Percentiles rank a stretch among this genome's conserved stretches.
phyloP scores from a whole-genome alignment of 2,888 invertebrate genomes.

The Drosophila pullipes region DNA sequence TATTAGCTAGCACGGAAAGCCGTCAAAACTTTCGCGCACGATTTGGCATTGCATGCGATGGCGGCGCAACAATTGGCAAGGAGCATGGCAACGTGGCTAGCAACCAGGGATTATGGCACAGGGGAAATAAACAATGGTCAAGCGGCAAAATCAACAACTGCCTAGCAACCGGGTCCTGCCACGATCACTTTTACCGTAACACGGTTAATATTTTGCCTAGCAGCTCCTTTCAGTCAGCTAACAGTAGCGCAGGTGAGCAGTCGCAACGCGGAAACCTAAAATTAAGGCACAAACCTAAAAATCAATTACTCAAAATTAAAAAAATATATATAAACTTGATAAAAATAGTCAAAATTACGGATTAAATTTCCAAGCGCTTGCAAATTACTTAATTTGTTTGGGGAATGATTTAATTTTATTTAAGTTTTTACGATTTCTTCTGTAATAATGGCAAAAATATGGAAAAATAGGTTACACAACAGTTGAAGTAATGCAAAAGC shows the following conservation, averaged over 20 bases:
- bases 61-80: conserved; percentile 60
- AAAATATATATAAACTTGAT: neutral
- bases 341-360: neutral
- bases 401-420: neutral
- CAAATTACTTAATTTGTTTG: neutral
- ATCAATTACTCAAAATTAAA: neutral
- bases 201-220: conserved; percentile 27
- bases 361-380: neutral
- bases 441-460: neutral
- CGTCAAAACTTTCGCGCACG: conserved; percentile 37
- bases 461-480: conserved; percentile 42
- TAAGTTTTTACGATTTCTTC: neutral
- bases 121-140: conserved; percentile 58
- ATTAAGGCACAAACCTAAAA: conserved; percentile 1
- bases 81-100: conserved; percentile 55
- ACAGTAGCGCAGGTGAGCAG: conserved; percentile 68
- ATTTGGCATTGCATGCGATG: conserved; percentile 31
- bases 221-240: conserved; percentile 56
- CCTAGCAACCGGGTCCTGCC: conserved; percentile 67
- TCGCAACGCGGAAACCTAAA: conserved; percentile 39
- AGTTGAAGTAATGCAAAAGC: conserved; percentile 7
- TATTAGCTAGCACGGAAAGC: conserved; percentile 18
- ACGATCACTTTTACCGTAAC: conserved; percentile 63
- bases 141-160: conserved; percentile 68
- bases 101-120: conserved; percentile 58